A percentile compares a stretch with the other conserved stretches of the same genome.
Conservation (phyloP, 1,140 invertebrate species). For the Batillaria attramentaria region DNA sequence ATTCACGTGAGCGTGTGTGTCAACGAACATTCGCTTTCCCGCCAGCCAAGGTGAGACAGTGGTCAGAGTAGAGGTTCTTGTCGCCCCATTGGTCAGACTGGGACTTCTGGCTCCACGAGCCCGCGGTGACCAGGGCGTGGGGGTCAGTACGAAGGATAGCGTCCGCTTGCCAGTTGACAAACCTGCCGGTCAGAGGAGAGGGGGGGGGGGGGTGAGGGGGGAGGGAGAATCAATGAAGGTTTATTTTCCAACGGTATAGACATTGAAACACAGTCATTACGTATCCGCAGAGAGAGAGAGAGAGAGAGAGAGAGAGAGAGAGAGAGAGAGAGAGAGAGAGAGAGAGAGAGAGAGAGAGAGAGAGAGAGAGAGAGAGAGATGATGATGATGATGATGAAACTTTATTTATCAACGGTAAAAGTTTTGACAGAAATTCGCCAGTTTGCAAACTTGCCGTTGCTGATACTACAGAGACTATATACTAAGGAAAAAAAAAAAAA, state of each 20-base stretch:
- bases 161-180: conserved; percentile 70
- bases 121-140: conserved; percentile 68
- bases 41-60: conserved; percentile 65
- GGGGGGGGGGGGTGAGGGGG: no score
- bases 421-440: no score
- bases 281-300: background rate
- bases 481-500: no score
- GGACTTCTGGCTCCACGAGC: conserved; percentile 67
- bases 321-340: conserved; percentile 2
- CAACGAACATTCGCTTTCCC: conserved; percentile 58
- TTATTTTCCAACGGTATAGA: no score
- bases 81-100: conserved; percentile 68
- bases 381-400: no score
- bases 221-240: no score
- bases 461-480: no score
- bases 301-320: background rate
- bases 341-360: background rate
- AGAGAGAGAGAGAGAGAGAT: no score
- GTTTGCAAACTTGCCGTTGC: no score
- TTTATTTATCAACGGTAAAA: no score
- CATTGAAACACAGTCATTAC: no score
- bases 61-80: conserved; percentile 70
- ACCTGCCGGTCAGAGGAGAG: conserved; percentile 55
- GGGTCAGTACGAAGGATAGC: conserved; percentile 67
- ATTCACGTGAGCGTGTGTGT: no score